A percentile compares a stretch with the other conserved stretches of the same genome.
Evolutionary conservation across 1,140 invertebrate species (phyloP).

Genomic region (Aphelinus atriplicis): DNA sequence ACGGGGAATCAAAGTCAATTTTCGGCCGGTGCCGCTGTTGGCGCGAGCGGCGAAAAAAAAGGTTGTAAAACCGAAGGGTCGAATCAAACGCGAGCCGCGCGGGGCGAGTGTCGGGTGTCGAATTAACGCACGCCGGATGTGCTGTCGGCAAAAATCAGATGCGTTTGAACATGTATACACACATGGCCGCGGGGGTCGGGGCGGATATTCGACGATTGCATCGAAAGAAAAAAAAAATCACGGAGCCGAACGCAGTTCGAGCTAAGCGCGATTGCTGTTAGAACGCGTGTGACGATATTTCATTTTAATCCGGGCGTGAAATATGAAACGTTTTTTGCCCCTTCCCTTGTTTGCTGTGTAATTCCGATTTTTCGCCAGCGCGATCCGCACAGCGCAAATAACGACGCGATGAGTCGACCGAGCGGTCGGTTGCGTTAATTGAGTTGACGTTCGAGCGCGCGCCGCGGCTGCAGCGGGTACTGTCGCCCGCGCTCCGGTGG

Average conservation of each 20-base stretch:
- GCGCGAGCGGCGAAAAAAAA: not conserved
- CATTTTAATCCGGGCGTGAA: too few species aligned
- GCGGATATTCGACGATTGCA: too few species aligned
- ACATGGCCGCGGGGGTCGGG: too few species aligned
- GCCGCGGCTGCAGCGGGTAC: slow-evolving; percentile 33
- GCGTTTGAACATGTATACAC: slow-evolving; percentile 9
- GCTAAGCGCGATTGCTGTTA: too few species aligned
- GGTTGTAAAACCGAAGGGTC: not conserved
- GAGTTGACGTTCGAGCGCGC: slow-evolving; percentile 46
- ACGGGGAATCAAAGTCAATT: slow-evolving; percentile 23
- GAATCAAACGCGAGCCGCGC: slow-evolving; percentile 3
- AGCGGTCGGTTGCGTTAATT: slow-evolving; percentile 43
- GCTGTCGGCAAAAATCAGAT: slow-evolving; percentile 29
- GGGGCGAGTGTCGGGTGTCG: slow-evolving; percentile 20
- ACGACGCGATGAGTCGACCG: too few species aligned
- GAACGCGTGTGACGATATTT: too few species aligned
- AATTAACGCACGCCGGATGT: slow-evolving; percentile 19
- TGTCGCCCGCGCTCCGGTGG: slow-evolving; percentile 7
- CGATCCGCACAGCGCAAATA: too few species aligned
- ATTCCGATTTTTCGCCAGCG: too few species aligned
- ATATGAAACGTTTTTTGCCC: too few species aligned
- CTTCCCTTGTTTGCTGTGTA: too few species aligned
- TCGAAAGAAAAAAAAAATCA: too few species aligned
- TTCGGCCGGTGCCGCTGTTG: slow-evolving; percentile 2
- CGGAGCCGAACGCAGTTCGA: too few species aligned